Percentiles rank a stretch among this genome's conserved stretches.
These are phyloP conservation scores for Epistrophella euchroma DNA, from an alignment of 2,888 invertebrate genomes.

Conservation along the genomic window DNA sequence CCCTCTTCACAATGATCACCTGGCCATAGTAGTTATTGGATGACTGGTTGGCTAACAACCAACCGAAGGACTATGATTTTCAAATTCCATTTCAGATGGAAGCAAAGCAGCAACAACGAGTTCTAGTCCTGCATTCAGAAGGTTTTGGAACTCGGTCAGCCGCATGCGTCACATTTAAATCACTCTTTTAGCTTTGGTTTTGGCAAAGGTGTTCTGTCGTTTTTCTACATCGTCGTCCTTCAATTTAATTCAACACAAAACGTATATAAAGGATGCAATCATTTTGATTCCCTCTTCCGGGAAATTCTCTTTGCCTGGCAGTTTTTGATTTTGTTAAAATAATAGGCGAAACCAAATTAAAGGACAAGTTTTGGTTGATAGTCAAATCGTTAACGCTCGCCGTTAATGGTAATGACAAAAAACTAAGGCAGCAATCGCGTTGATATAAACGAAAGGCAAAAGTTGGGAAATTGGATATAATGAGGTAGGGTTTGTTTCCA, in stretches of 20 bases:
- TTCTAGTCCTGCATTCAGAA: constrained; percentile 27
- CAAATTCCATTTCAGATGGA: constrained; percentile 65
- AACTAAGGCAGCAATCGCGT: too few species aligned
- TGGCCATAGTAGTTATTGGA: constrained; percentile 55
- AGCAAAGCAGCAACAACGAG: constrained; percentile 37
- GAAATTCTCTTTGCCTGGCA: constrained; percentile 58
- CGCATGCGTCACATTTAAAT: constrained; percentile 74
- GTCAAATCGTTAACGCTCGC: background rate
- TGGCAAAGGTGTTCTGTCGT: constrained; percentile 8
- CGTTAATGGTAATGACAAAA: background rate
- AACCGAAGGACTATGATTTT: constrained; percentile 65
- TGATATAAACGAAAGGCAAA: too few species aligned
- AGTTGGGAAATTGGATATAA: too few species aligned
- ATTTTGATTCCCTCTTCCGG: constrained; percentile 58
- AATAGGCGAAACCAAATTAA: constrained; percentile 64
- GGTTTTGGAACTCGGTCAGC: constrained; percentile 45
- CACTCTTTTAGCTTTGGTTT: constrained; percentile 40
- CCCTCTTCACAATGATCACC: constrained; percentile 26
- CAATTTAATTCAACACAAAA: background rate
- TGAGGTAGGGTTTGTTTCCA: too few species aligned
- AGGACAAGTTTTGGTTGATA: constrained; percentile 25
- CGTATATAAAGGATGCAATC: constrained; percentile 53
- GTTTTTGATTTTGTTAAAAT: constrained; percentile 65
- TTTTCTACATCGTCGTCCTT: constrained; percentile 5
- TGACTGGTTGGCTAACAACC: constrained; percentile 65